phyloP scores from a whole-genome alignment of 30 jellyfish, hydroid and myxozoan species.

The Hydractinia echinata region DNA sequence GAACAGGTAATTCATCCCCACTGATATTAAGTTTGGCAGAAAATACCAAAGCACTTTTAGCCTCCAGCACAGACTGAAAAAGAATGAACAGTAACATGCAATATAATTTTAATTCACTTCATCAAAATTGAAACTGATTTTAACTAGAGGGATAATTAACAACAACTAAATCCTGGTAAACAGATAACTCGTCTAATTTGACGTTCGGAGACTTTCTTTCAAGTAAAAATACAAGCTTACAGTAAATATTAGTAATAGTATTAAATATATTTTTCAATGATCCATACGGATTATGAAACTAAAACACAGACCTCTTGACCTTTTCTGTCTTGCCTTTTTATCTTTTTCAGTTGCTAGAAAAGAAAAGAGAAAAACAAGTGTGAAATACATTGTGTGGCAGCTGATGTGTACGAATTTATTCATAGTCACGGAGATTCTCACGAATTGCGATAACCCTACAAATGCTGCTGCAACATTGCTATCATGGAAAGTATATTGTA shows the following conservation, averaged over 20 bases:
- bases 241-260: too few relatives aligned
- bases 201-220: too few relatives aligned
- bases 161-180: too few relatives aligned
- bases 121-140: background rate
- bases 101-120: background rate
- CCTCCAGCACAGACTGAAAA: constrained; percentile 79
- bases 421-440: too few relatives aligned
- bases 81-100: background rate
- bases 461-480: too few relatives aligned
- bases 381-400: background rate
- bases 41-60: constrained; percentile 82
- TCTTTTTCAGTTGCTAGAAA: constrained; percentile 62
- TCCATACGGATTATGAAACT: background rate
- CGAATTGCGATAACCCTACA: too few relatives aligned
- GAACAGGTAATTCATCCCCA: constrained; percentile 29
- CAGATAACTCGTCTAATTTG: too few relatives aligned
- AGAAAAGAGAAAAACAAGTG: background rate
- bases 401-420: background rate
- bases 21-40: constrained; percentile 49
- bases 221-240: too few relatives aligned
- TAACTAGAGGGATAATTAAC: too few relatives aligned
- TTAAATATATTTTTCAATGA: too few relatives aligned
- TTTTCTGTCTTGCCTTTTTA: constrained; percentile 76
- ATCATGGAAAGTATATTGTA: too few relatives aligned
- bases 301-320: constrained; percentile 68